A percentile compares a stretch with the other conserved stretches of the same genome.
Conservation (phyloP, 2,888 invertebrate species). For the Antitype chi region DNA sequence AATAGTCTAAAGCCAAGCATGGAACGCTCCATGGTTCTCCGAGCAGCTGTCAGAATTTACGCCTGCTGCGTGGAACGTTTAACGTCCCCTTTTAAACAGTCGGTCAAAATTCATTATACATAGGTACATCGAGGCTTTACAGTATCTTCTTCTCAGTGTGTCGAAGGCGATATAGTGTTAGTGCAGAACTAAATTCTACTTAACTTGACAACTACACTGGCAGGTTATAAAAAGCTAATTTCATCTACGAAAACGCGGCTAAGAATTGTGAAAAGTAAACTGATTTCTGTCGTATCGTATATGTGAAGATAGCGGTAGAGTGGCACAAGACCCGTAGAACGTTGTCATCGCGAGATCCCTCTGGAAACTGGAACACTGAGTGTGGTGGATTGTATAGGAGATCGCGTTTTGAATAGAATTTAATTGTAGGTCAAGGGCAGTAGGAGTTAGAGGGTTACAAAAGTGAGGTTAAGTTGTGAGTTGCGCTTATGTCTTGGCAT, state of each 20-base stretch:
- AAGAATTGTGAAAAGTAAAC: conserved; percentile 62
- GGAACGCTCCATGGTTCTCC: no score
- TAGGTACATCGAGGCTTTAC: neutral
- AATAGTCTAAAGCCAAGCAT: no score
- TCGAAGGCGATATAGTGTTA: neutral
- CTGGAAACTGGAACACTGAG: conserved; percentile 68
- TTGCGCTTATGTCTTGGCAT: neutral
- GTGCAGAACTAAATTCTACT: no score
- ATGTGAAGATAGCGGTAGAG: conserved; percentile 61
- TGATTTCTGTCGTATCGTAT: conserved; percentile 65
- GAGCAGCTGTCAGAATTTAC: no score
- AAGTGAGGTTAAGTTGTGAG: neutral
- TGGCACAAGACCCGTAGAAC: conserved; percentile 68
- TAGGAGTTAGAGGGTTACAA: rapidly evolving
- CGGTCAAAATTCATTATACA: neutral
- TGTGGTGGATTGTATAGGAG: conserved; percentile 25
- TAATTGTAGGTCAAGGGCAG: neutral
- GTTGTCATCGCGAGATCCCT: conserved; percentile 71
- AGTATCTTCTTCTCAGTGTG: neutral
- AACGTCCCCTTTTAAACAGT: no score
- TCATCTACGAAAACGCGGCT: conserved; percentile 35
- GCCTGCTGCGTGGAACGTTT: no score
- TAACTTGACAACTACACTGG: neutral
- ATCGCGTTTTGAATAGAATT: conserved; percentile 14
- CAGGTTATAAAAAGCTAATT: conserved; percentile 53